A percentile compares a stretch with the other conserved stretches of the same genome.
Evolutionary conservation across 2,888 invertebrate genomes (phyloP).

Genomic region (Ligdia adustata): DNA sequence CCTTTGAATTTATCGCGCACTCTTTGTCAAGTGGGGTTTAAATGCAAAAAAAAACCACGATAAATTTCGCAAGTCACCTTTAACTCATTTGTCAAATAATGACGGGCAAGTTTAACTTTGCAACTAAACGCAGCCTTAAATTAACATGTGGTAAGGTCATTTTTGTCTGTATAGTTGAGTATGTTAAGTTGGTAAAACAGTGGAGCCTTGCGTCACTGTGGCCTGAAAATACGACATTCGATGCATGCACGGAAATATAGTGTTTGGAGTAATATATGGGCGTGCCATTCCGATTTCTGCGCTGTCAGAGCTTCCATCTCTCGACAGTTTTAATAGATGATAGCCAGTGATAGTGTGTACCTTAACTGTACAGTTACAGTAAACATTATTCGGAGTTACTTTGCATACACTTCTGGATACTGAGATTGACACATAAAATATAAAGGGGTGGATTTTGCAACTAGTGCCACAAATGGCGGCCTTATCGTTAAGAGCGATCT

Average conservation of each 20-base stretch:
- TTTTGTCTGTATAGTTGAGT: slow-evolving; percentile 24
- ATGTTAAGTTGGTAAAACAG: slow-evolving; percentile 33
- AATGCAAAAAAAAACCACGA: slow-evolving; percentile 70
- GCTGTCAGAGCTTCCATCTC: slow-evolving; percentile 42
- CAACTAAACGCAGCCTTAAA: slow-evolving; percentile 29
- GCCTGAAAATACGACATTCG: slow-evolving; percentile 61
- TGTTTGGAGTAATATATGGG: slow-evolving; percentile 55
- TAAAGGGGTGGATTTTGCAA: no score
- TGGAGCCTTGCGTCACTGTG: slow-evolving; percentile 58
- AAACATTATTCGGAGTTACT: no score
- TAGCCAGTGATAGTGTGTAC: slow-evolving; percentile 10
- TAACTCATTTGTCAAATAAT: slow-evolving; percentile 74
- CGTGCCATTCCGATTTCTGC: slow-evolving; percentile 41
- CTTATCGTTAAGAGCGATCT: no score
- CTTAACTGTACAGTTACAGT: no score
- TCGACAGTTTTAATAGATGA: slow-evolving; percentile 42
- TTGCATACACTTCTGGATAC: no score
- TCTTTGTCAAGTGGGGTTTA: slow-evolving; percentile 64
- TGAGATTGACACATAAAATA: no score
- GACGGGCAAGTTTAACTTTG: slow-evolving; percentile 45
- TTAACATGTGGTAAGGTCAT: slow-evolving; percentile 31
- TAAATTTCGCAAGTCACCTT: slow-evolving; percentile 73
- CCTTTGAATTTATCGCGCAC: slow-evolving; percentile 65
- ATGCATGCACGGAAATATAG: slow-evolving; percentile 62
- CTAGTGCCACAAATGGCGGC: no score